Conservation (phyloP, 2,113 vertebrate genomes). For the Zosterops borbonicus region DNA sequence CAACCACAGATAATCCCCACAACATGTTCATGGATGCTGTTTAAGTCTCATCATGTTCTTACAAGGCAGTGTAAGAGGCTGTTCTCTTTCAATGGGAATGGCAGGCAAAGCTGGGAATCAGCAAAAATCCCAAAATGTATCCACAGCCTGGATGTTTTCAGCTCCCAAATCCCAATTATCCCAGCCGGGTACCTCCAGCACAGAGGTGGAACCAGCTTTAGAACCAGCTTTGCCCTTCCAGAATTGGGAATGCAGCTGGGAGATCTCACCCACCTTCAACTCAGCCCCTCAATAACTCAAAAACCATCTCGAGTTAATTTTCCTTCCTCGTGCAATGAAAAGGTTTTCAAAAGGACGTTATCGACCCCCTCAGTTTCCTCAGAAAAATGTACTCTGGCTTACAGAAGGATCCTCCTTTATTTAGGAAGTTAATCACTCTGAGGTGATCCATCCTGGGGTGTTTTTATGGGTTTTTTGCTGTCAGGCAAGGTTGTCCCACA, state of each 20-base stretch:
- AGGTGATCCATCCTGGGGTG: background rate
- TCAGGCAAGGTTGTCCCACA: background rate
- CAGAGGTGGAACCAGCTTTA: background rate
- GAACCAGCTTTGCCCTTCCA: background rate
- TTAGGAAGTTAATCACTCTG: background rate
- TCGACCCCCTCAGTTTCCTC: background rate
- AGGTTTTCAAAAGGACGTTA: background rate
- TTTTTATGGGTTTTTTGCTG: background rate
- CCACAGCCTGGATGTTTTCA: background rate
- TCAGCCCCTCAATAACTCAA: background rate
- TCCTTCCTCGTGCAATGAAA: background rate
- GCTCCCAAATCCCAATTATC: background rate
- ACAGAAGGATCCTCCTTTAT: background rate
- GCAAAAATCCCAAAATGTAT: background rate
- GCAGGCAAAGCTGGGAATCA: background rate
- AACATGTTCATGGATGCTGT: background rate
- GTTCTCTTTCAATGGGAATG: background rate
- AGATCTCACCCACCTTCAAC: background rate
- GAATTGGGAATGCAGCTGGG: background rate
- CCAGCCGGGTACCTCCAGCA: background rate
- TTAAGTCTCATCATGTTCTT: background rate
- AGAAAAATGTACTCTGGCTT: background rate
- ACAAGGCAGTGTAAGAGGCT: background rate
- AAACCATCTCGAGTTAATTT: background rate
- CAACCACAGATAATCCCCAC: background rate